Base-by-base conservation (phyloP, 2,888 invertebrate genomes). In the Caenorhabditis sp. region DNA sequence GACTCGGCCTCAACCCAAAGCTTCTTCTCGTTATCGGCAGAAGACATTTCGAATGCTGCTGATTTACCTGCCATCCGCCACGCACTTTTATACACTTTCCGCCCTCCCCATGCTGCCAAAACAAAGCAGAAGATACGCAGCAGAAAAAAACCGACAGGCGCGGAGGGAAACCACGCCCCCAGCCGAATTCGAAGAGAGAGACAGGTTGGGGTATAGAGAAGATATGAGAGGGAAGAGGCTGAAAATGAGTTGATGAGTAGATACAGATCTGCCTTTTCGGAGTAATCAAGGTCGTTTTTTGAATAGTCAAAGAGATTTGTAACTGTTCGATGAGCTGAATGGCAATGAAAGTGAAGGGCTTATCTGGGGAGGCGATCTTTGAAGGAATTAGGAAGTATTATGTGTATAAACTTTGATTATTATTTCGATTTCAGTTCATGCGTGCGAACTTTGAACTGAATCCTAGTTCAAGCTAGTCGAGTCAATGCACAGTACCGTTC, bases 1-100 rank as follows among this genome's bases (percentile, higher is more conserved):
- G 82, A 86, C 75, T 90, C 89, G 64, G 89, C 90, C 85, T 90
- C 89, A 44, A 81, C 58, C 72, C 75, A 82, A 74, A 85, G 72
- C 72, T 86, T 87, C 89, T 89, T 89, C 87, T 89, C 89, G 68
- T 85, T 82, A 72, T 82, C 82, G 72, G 82, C 77, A 76, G 82
- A 82, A 68, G 81, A 82, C 82, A 82, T 82, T 66, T 59, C 64
- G 80, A 80, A 80, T 80, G 80, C 80, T 80, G 77, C 77, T 77
- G 77, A 77, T 77, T 77, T 77, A 77, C 77, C 77, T 77, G 77
- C 77, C 79, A 80, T 47, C 64, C 56, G 44, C 26, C 44, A 72
- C 72, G 69, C 79, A 80, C 79, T 80, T 80, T 80, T 80, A 80
- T 80, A 80, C 79, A 80, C 79, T 64, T 38, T 56, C 63, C 72